Evolutionary conservation across 2,888 invertebrate genomes (phyloP).

Genomic region (Cryptophagus acutangulus): DNA sequence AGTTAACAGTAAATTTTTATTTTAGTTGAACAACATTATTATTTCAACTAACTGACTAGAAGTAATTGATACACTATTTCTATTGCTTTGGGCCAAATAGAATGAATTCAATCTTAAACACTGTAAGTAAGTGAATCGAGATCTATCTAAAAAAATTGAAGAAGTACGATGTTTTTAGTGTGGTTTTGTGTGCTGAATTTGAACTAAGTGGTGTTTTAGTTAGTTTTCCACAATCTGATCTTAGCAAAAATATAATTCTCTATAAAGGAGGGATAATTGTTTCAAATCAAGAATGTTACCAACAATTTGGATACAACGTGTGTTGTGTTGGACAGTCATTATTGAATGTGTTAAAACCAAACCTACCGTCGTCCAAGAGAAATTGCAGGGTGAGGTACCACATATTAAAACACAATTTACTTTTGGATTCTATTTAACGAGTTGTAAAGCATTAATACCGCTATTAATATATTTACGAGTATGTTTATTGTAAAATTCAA

Average conservation of each 20-base stretch:
- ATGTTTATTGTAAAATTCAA: too few species aligned
- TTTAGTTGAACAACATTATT: too few species aligned
- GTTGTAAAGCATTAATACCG: too few species aligned
- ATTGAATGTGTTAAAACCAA: slow-evolving; percentile 14
- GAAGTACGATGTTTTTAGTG: neutral
- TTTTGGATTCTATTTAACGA: too few species aligned
- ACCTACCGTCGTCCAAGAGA: slow-evolving; percentile 12
- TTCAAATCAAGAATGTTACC: slow-evolving; percentile 1
- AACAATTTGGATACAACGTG: slow-evolving; percentile 13
- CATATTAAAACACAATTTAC: too few species aligned
- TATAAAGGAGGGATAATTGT: neutral
- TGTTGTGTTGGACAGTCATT: slow-evolving; percentile 15
- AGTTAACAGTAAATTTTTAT: too few species aligned
- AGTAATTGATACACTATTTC: too few species aligned
- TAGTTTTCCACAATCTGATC: too few species aligned
- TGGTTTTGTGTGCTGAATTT: neutral
- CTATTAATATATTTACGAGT: too few species aligned
- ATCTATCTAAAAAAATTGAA: neutral
- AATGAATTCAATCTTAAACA: too few species aligned
- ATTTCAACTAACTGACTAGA: too few species aligned
- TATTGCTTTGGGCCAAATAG: too few species aligned
- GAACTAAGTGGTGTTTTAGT: neutral
- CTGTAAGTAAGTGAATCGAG: neutral
- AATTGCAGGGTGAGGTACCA: slow-evolving; percentile 17
- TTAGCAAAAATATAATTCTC: neutral